Evolutionary conservation across 2,797 vertebrate genomes (phyloP).

Genomic region (Clarias laeviceps): DNA sequence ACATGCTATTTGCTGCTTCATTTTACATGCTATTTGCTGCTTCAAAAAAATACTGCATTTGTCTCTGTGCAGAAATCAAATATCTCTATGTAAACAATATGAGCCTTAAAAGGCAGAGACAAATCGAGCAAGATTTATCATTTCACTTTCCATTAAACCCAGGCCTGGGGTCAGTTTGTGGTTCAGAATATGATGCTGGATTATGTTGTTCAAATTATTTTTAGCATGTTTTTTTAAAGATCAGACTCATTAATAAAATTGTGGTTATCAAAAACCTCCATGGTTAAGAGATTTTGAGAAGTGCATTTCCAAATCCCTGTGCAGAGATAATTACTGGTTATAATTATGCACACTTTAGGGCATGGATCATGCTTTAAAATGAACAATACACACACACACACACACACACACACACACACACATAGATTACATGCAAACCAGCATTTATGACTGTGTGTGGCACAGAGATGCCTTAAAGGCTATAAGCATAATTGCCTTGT

Average conservation of each 20-base stretch:
- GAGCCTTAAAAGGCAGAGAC: not conserved
- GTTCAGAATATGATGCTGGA: not conserved
- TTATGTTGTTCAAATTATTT: not conserved
- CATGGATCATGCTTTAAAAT: conserved; percentile 29
- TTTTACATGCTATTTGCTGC: not conserved
- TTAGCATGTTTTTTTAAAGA: not conserved
- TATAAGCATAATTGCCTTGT: conserved; percentile 20
- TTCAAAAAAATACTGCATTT: no score
- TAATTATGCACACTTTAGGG: conserved; percentile 40
- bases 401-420: conserved; percentile 4
- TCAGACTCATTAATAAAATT: conserved; percentile 5
- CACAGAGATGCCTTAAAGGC: conserved; percentile 25
- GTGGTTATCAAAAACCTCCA: not conserved
- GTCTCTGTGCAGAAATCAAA: not conserved
- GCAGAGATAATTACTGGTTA: conserved; percentile 41
- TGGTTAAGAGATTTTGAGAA: conserved; percentile 1
- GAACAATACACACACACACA: conserved; percentile 20
- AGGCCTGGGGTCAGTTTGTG: not conserved
- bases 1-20: not conserved
- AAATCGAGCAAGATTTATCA: not conserved
- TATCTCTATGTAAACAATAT: not conserved
- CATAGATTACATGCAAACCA: conserved; percentile 29
- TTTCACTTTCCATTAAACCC: not conserved
- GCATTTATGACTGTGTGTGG: conserved; percentile 36
- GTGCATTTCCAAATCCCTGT: conserved; percentile 26